phyloP scores from a whole-genome alignment of 2,888 invertebrate genomes.

The Rhagium mordax region DNA sequence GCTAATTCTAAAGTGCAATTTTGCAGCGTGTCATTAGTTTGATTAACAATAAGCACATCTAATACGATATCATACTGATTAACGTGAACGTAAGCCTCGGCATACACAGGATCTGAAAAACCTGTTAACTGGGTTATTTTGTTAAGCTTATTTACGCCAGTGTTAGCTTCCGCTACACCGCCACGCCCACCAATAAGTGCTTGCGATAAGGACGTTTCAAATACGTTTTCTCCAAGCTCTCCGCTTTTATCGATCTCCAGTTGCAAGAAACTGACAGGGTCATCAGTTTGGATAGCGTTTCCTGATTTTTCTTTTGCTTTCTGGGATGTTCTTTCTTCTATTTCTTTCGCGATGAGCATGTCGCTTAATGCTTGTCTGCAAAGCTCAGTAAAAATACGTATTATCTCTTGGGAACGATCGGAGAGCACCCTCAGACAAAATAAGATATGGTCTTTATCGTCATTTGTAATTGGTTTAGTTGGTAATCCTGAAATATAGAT shows the following conservation, averaged over 20 bases:
- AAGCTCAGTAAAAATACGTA: conserved; percentile 80
- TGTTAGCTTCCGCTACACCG: conserved; percentile 68
- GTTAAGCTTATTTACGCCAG: conserved; percentile 76
- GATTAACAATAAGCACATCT: conserved; percentile 98
- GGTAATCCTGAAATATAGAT: conserved; percentile 71
- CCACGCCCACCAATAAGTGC: conserved; percentile 80
- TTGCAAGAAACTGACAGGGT: conserved; percentile 88
- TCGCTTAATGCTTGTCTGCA: conserved; percentile 86
- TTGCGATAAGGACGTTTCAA: conserved; percentile 93
- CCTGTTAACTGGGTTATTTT: conserved; percentile 94
- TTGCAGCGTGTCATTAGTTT: conserved; percentile 97
- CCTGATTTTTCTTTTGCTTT: conserved; percentile 81
- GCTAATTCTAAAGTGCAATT: conserved; percentile 98
- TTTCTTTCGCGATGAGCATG: conserved; percentile 87
- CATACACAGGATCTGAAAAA: conserved; percentile 99
- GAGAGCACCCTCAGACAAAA: conserved; percentile 84
- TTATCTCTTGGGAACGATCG: conserved; percentile 78
- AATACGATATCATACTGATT: conserved; percentile 99
- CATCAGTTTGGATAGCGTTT: conserved; percentile 85
- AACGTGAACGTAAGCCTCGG: conserved; percentile 99
- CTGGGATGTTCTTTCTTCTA: conserved; percentile 77
- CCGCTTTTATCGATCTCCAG: conserved; percentile 75
- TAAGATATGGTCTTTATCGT: conserved; percentile 92
- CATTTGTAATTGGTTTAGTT: conserved; percentile 91
- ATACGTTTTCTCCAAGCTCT: conserved; percentile 82